These are phyloP conservation scores for Falco cherrug DNA, from an alignment of 2,797 vertebrate species.

Conservation along the genomic window DNA sequence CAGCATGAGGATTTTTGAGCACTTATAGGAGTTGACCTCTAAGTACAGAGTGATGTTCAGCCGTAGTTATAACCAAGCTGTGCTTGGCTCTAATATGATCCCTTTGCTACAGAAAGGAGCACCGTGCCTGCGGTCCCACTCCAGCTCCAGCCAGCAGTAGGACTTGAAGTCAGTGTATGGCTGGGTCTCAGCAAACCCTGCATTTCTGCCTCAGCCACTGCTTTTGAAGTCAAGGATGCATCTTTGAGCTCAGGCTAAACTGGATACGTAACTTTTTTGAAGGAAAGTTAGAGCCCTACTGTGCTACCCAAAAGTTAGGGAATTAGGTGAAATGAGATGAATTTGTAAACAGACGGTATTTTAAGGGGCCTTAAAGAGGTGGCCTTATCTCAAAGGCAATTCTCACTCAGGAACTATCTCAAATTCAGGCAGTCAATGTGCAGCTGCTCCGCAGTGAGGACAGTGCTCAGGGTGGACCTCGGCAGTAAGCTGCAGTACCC, in stretches of 20 bases:
- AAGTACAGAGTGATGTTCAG: background rate
- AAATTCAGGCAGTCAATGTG: background rate
- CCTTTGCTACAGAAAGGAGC: background rate
- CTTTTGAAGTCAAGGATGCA: background rate
- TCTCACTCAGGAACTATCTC: background rate
- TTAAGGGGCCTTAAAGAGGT: background rate
- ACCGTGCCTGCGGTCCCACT: too few species aligned
- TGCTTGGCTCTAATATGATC: background rate
- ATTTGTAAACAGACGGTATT: background rate
- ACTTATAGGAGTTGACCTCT: background rate
- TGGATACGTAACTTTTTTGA: background rate
- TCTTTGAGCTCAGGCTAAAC: background rate
- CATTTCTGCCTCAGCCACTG: background rate
- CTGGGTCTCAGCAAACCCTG: too few species aligned
- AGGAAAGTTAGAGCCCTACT: background rate
- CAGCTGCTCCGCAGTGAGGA: background rate
- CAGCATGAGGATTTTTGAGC: background rate
- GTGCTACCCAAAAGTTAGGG: background rate
- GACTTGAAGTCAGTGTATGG: background rate
- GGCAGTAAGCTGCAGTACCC: background rate
- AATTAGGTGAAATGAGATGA: background rate
- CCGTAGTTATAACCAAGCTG: background rate
- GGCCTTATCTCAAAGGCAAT: background rate
- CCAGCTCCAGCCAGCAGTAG: background rate
- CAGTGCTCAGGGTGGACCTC: background rate